Evolutionary conservation across 2,888 invertebrate species (phyloP), one percentile per base, ranked within the genome.

Genomic region (Amphipyra berbera): DNA sequence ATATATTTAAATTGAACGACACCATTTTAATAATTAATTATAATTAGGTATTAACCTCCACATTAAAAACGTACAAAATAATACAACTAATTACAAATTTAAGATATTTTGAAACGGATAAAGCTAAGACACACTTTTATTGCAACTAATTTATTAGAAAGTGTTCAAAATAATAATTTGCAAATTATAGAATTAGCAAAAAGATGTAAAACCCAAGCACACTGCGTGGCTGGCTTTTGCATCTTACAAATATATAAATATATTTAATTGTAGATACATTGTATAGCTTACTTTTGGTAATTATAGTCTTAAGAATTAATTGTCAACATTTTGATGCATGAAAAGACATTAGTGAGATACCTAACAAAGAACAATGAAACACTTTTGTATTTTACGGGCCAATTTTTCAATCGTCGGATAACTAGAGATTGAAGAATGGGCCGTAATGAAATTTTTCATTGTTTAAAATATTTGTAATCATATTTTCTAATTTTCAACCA

Each of bases 311-410:
- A 79, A 76, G 76, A 73, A 65, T 69, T 64, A 10, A 65, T 66
- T 76, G 61, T 77, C 78, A 80, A 82, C 68, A 74, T 76, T 81
- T 82, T 77, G 74, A 87, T 83, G 87, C 88, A 89, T 88, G 89
- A 91, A 90, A 93, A 93, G 93, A 93, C 93, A 90, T 87, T 90
- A 93, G 93, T 93, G 93, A 93, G 93, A 93, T 79, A 81, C 15
- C 52, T 71, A 63, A 74, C 63, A 64, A 62, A 78, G 37, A 63
- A 79, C 57, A 77, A 68, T 79, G 63, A 66, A 79, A 73, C 59
- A 56, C 60, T 63, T 57, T 61, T 61, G 60, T 78, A 78, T 61
- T 57, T 54, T 41, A 72, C 49, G 1, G 14, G 6, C 4, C n/a
- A 66, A 49, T 45, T 59, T 54, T 47, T 44, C 12, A 45, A 40